Evolutionary conservation across 2,113 vertebrate species (phyloP).

Genomic region (Poeciliopsis retropinna): DNA sequence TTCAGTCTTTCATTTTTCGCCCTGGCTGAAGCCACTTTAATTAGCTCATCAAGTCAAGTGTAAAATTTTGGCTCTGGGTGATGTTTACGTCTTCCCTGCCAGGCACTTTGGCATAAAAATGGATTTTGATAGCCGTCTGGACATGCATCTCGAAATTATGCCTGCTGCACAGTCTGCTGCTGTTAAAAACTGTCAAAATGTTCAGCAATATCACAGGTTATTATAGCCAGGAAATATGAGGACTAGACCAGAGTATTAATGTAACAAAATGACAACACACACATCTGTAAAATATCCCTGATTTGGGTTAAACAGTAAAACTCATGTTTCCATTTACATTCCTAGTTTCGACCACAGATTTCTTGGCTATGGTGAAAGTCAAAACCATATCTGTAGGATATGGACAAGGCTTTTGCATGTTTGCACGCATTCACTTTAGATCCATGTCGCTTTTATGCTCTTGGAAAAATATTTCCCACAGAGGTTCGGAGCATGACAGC

Average conservation of each 20-base stretch:
- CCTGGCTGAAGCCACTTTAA: slow-evolving; percentile 17
- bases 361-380: slow-evolving; percentile 56
- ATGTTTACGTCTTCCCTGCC: slow-evolving; percentile 22
- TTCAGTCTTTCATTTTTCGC: slow-evolving; percentile 2
- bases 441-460: neutral
- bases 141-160: slow-evolving; percentile 15
- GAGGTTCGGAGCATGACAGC: too few species aligned
- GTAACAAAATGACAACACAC: neutral
- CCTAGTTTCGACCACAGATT: slow-evolving; percentile 45
- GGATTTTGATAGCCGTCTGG: slow-evolving; percentile 5
- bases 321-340: slow-evolving; percentile 56
- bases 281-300: slow-evolving; percentile 26
- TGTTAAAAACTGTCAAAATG: slow-evolving; percentile 29
- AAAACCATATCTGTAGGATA: slow-evolving; percentile 36
- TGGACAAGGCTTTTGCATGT: slow-evolving; percentile 12
- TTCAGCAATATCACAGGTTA: slow-evolving; percentile 16
- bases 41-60: slow-evolving; percentile 21
- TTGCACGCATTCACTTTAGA: slow-evolving; percentile 3
- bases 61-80: slow-evolving; percentile 18
- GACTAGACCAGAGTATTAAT: slow-evolving; percentile 35
- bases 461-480: too few species aligned
- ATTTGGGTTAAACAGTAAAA: slow-evolving; percentile 23
- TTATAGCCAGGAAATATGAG: slow-evolving; percentile 39
- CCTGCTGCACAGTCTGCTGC: slow-evolving; percentile 23
- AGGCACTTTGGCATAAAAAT: slow-evolving; percentile 28